Percentiles rank a stretch among this genome's conserved stretches.
Conservation (phyloP, 2,888 invertebrate species). For the Drosophila macrospina region DNA sequence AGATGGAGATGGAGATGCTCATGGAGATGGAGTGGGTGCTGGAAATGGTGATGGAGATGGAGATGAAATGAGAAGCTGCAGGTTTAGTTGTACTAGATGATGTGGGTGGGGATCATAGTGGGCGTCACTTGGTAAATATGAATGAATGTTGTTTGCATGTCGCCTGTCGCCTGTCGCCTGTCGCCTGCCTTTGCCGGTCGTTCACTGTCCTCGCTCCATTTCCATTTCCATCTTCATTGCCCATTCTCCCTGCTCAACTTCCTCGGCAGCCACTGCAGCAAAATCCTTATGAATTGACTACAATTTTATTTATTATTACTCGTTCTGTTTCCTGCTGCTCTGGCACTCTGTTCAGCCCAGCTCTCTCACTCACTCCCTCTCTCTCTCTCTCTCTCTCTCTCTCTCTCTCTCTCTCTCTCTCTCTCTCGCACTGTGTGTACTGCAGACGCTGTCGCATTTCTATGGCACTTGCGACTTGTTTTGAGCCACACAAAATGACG, state of each 20-base stretch:
- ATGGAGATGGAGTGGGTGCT: neutral
- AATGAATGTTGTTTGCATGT: constrained; percentile 78
- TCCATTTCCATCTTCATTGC: constrained; percentile 9
- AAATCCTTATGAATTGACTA: constrained; percentile 82
- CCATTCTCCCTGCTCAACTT: neutral
- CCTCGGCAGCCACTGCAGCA: constrained; percentile 33
- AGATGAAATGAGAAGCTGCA: neutral
- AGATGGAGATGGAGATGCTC: constrained; percentile 12
- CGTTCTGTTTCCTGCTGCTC: constrained; percentile 61
- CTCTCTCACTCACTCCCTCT: constrained; percentile 11
- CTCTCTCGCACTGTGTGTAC: constrained; percentile 1
- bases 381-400: neutral
- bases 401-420: too few relatives aligned
- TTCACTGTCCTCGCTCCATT: constrained; percentile 40
- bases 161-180: too few relatives aligned
- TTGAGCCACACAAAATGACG: constrained; percentile 73
- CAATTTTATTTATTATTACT: constrained; percentile 81
- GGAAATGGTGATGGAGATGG: neutral
- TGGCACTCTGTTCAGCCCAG: constrained; percentile 32
- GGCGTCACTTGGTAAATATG: constrained; percentile 72
- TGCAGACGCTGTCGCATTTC: constrained; percentile 46
- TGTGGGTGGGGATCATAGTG: constrained; percentile 32
- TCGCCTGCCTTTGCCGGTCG: too few relatives aligned
- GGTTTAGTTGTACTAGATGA: constrained; percentile 22
- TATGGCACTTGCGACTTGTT: constrained; percentile 70